phyloP scores from a whole-genome alignment of 2,888 invertebrate species.

The Bursaphelenchus okinawaensis region DNA sequence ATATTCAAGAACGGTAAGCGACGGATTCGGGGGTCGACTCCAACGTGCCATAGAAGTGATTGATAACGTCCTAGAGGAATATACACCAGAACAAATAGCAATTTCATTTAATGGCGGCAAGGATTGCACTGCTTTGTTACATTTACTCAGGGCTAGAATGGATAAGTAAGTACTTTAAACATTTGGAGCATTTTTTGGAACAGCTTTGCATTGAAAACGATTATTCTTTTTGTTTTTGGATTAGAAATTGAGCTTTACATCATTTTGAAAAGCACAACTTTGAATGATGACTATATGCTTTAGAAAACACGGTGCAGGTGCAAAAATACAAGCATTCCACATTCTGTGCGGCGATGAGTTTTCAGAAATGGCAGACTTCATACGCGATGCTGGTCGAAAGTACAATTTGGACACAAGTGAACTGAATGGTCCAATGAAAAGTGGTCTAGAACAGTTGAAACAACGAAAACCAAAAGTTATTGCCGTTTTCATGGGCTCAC shows the following conservation, averaged over 20 bases:
- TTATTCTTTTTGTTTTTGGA: background rate
- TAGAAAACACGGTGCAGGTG: constrained; percentile 42
- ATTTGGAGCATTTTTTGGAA: background rate
- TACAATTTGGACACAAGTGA: constrained; percentile 66
- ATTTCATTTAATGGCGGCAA: constrained; percentile 96
- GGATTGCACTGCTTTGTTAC: constrained; percentile 87
- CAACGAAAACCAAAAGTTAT: constrained; percentile 66
- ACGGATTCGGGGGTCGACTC: constrained; percentile 39
- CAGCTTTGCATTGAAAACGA: background rate
- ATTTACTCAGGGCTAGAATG: constrained; percentile 62
- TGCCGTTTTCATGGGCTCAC: constrained; percentile 84
- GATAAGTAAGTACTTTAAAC: constrained; percentile 34
- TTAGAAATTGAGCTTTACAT: too few relatives aligned
- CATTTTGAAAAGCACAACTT: too few relatives aligned
- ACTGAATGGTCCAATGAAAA: constrained; percentile 70
- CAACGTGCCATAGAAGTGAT: constrained; percentile 57
- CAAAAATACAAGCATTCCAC: constrained; percentile 68
- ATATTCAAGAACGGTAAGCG: constrained; percentile 19
- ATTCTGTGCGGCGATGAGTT: constrained; percentile 76
- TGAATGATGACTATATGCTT: too few relatives aligned
- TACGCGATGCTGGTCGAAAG: constrained; percentile 62
- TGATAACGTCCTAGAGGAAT: constrained; percentile 56
- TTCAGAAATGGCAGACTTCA: constrained; percentile 76
- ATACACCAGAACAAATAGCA: constrained; percentile 71
- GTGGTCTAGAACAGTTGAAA: constrained; percentile 68